These are phyloP conservation scores for Propsilocerus akamusi DNA, from an alignment of 1,140 invertebrate genomes.

Conservation along the genomic window DNA sequence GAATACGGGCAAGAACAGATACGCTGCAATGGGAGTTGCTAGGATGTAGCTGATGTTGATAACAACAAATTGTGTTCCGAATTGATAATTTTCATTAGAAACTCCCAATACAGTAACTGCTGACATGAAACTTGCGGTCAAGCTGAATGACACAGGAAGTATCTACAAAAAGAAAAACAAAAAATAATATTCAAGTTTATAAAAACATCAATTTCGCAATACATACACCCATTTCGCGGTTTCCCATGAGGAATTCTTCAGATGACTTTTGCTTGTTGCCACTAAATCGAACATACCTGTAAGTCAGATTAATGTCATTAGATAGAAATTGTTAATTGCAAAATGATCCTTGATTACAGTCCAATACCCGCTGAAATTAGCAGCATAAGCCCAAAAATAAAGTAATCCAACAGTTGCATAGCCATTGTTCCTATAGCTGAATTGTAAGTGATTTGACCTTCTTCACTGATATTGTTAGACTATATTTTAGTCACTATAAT, in stretches of 20 bases:
- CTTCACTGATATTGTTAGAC: too few species aligned
- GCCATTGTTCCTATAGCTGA: too few species aligned
- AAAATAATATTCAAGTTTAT: neutral
- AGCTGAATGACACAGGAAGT: slow-evolving; percentile 66
- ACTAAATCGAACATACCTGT: slow-evolving; percentile 35
- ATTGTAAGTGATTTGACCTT: too few species aligned
- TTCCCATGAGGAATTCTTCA: slow-evolving; percentile 20
- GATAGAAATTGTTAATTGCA: neutral
- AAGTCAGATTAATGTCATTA: neutral
- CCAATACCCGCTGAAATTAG: slow-evolving; percentile 50
- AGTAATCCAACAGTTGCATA: too few species aligned
- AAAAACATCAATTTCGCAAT: neutral
- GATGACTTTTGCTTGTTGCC: slow-evolving; percentile 74
- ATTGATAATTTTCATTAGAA: slow-evolving; percentile 68
- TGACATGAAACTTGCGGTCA: slow-evolving; percentile 91
- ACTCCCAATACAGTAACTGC: slow-evolving; percentile 79
- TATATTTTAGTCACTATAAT: too few species aligned
- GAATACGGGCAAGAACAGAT: slow-evolving; percentile 76
- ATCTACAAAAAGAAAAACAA: neutral
- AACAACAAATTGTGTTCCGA: slow-evolving; percentile 63
- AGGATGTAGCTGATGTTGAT: slow-evolving; percentile 69
- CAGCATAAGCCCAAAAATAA: slow-evolving; percentile 39
- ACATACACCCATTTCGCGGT: slow-evolving; percentile 27
- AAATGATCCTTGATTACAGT: slow-evolving; percentile 38
- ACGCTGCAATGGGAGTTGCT: slow-evolving; percentile 59